Conservation (phyloP, 1,140 invertebrate genomes). For the Scaptomyza hsui region DNA sequence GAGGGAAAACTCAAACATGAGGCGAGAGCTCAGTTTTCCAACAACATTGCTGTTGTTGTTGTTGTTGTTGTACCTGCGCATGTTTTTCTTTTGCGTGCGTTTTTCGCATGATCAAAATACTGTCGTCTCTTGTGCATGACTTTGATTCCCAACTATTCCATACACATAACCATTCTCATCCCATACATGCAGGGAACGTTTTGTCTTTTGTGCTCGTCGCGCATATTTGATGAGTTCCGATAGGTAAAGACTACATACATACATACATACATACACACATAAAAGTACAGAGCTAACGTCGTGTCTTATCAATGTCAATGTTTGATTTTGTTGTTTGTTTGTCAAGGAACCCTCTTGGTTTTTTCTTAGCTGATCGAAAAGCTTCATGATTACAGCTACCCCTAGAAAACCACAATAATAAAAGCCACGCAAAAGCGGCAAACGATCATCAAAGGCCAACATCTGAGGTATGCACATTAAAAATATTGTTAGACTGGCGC, state of each 20-base stretch:
- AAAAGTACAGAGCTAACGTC: conserved; percentile 35
- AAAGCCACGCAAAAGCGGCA: conserved; percentile 50
- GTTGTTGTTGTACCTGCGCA: conserved; percentile 67
- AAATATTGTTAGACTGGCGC: conserved; percentile 39
- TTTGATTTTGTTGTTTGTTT: conserved; percentile 49
- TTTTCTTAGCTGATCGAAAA: no score
- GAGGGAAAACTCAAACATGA: conserved; percentile 49
- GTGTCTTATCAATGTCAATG: conserved; percentile 69
- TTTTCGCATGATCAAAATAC: conserved; percentile 80
- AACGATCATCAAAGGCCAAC: conserved; percentile 63
- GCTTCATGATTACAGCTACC: no score
- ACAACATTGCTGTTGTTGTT: conserved; percentile 37
- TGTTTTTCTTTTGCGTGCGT: conserved; percentile 78
- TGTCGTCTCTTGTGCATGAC: conserved; percentile 50
- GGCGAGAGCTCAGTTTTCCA: conserved; percentile 63
- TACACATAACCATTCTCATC: conserved; percentile 17
- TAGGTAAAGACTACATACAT: conserved; percentile 44
- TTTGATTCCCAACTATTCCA: conserved; percentile 29
- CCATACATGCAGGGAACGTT: conserved; percentile 49
- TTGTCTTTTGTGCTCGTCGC: conserved; percentile 58
- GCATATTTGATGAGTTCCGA: conserved; percentile 80
- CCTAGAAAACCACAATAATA: conserved; percentile 56
- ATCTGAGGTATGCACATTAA: conserved; percentile 63
- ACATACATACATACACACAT: conserved; percentile 14
- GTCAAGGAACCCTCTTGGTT: no score